Conservation (phyloP, 2,113 vertebrate species). For the Sylvia atricapilla region DNA sequence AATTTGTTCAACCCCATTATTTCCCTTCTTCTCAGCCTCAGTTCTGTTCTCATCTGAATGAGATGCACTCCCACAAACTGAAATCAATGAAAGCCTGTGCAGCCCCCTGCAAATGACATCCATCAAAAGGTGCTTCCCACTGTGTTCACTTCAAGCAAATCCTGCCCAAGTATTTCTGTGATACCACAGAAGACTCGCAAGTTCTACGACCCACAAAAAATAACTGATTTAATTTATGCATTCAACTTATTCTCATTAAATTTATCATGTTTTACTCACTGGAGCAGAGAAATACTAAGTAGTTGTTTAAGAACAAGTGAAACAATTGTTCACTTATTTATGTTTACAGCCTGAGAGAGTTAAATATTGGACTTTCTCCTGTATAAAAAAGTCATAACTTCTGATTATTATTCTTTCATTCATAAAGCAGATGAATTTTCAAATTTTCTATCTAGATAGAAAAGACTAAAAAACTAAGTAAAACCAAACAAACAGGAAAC, state of each 20-base stretch:
- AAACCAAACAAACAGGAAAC: neutral
- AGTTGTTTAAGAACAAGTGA: neutral
- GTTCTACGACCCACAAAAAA: neutral
- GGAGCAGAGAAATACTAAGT: neutral
- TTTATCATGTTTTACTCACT: neutral
- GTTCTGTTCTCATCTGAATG: neutral
- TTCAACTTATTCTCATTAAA: neutral
- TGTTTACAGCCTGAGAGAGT: rapidly evolving
- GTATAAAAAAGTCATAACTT: neutral
- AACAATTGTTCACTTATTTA: neutral
- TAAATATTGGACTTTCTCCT: neutral
- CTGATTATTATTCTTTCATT: neutral
- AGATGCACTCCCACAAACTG: neutral
- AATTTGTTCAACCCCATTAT: neutral
- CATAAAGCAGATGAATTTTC: neutral
- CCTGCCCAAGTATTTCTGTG: neutral
- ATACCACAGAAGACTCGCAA: neutral
- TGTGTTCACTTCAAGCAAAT: neutral
- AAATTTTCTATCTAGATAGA: neutral
- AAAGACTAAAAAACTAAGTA: neutral
- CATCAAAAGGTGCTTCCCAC: neutral
- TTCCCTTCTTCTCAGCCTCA: neutral
- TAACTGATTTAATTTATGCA: neutral
- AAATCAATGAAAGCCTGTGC: neutral
- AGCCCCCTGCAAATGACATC: neutral